phyloP scores from a whole-genome alignment of 1,140 invertebrate genomes.

The Drosophila watanabei region DNA sequence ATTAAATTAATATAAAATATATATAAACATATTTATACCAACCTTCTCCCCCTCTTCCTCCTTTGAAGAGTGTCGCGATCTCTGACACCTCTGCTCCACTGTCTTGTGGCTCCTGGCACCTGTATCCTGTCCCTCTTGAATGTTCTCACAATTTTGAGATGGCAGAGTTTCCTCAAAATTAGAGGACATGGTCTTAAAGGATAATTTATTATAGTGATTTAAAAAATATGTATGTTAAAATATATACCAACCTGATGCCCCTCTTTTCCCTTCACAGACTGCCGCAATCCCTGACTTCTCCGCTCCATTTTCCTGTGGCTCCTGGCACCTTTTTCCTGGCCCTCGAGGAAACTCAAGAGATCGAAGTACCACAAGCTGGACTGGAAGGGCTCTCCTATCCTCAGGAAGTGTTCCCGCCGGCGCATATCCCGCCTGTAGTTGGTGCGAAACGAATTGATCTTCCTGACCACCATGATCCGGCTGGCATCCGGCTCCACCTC shows the following conservation, averaged over 20 bases:
- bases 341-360: constrained; percentile 63
- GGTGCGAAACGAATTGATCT: constrained; percentile 82
- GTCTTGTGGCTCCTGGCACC: not conserved
- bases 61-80: not conserved
- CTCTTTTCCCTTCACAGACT: not conserved
- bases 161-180: not conserved
- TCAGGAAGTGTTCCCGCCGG: constrained; percentile 22
- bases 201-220: not conserved
- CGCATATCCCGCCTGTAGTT: constrained; percentile 75
- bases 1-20: not conserved
- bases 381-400: constrained; percentile 40
- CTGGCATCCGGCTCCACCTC: constrained; percentile 76
- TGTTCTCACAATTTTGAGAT: constrained; percentile 1
- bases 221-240: not conserved
- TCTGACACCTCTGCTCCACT: not conserved
- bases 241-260: not conserved
- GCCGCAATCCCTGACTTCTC: not conserved
- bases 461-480: constrained; percentile 68
- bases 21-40: not conserved
- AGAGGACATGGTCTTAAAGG: not conserved
- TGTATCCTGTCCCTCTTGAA: constrained; percentile 35
- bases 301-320: not conserved
- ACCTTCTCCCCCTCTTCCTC: not conserved
- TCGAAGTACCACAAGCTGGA: constrained; percentile 80
- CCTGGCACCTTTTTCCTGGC: constrained; percentile 30